Conservation (phyloP, 2,113 vertebrate genomes). For the Pygoscelis adeliae region DNA sequence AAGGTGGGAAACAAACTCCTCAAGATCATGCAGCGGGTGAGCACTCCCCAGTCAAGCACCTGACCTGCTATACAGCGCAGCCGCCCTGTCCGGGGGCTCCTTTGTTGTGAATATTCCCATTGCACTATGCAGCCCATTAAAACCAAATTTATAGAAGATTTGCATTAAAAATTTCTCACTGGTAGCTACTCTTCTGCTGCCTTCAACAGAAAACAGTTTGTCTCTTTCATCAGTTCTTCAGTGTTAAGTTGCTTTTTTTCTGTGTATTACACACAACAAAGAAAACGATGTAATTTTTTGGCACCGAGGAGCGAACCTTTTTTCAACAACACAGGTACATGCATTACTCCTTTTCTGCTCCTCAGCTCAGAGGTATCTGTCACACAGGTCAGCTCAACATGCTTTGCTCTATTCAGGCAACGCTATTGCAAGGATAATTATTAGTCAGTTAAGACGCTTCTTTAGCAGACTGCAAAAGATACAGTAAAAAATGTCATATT, state of each 20-base stretch:
- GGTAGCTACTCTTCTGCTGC: neutral
- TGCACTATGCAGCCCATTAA: neutral
- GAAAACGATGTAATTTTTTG: neutral
- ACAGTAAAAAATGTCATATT: neutral
- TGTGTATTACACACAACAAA: neutral
- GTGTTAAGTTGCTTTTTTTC: neutral
- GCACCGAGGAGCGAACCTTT: neutral
- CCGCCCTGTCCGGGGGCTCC: rapidly evolving
- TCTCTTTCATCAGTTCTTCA: neutral
- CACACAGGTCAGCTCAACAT: neutral
- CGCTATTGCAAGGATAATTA: neutral
- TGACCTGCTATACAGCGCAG: neutral
- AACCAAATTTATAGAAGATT: neutral
- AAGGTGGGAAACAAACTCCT: neutral
- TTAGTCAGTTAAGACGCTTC: neutral
- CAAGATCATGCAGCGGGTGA: neutral
- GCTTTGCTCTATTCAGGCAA: neutral
- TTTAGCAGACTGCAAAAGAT: neutral
- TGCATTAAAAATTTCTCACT: neutral
- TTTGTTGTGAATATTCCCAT: neutral
- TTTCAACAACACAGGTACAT: neutral
- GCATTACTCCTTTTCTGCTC: neutral
- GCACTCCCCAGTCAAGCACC: neutral
- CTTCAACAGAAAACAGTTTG: neutral
- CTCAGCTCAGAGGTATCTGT: neutral